Conservation (phyloP, 2,888 invertebrate species). For the Criorhina ranunculi region DNA sequence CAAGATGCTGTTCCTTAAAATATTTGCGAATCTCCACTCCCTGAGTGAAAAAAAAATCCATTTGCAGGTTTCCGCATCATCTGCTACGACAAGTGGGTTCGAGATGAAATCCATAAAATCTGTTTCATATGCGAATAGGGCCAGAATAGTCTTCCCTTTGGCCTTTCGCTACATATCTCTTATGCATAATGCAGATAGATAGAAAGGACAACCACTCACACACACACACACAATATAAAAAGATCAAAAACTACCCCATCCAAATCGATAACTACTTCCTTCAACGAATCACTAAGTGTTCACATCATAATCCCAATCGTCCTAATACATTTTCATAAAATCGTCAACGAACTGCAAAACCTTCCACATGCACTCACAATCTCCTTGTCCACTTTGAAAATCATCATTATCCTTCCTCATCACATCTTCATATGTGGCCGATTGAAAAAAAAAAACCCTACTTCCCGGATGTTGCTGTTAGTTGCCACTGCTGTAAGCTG, state of each 20-base stretch:
- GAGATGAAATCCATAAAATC: too few species aligned
- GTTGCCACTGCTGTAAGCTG: conserved; percentile 31
- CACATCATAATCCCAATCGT: conserved; percentile 31
- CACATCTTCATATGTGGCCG: conserved; percentile 28
- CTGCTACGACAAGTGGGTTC: too few species aligned
- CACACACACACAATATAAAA: background rate
- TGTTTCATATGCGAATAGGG: too few species aligned
- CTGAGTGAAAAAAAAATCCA: too few species aligned
- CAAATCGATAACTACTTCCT: background rate
- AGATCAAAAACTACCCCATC: background rate
- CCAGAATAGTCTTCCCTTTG: too few species aligned
- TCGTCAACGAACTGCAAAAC: conserved; percentile 20
- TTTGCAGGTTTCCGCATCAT: too few species aligned
- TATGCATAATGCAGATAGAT: too few species aligned
- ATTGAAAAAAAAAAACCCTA: conserved; percentile 15
- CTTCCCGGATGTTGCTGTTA: conserved; percentile 44
- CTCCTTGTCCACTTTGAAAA: conserved; percentile 30
- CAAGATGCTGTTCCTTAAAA: too few species aligned
- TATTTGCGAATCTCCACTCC: too few species aligned
- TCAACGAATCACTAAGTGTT: background rate
- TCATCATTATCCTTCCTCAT: conserved; percentile 37
- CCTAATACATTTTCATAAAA: conserved; percentile 40
- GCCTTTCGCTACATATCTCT: too few species aligned
- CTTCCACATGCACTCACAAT: conserved; percentile 18
- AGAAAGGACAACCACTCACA: too few species aligned